These are phyloP conservation scores for Heliconius hortense DNA, from an alignment of 2,888 invertebrate genomes.

Conservation along the genomic window DNA sequence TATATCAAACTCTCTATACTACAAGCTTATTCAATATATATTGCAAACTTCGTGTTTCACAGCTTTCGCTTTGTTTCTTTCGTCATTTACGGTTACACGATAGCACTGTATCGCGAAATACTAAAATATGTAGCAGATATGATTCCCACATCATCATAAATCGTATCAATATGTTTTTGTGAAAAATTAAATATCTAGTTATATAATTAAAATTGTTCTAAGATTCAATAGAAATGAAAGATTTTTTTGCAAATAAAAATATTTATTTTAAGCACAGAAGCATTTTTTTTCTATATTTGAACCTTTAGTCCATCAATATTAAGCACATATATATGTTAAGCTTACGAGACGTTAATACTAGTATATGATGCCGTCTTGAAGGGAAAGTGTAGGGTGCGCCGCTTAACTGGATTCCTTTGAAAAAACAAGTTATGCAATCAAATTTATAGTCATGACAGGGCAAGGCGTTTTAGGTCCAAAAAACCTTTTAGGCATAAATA, in stretches of 20 bases:
- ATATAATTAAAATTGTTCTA: too few species aligned
- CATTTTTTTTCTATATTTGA: not conserved
- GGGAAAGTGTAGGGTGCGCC: constrained; percentile 41
- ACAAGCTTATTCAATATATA: constrained; percentile 28
- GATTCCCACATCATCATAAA: too few species aligned
- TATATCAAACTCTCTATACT: constrained; percentile 20
- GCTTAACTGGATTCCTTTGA: constrained; percentile 40
- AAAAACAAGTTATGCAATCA: constrained; percentile 35
- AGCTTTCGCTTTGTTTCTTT: constrained; percentile 32
- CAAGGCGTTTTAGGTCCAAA: constrained; percentile 10
- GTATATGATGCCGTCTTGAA: constrained; percentile 28
- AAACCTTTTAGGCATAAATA: not conserved
- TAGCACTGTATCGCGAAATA: not conserved
- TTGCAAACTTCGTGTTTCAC: constrained; percentile 30
- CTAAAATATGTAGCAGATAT: not conserved
- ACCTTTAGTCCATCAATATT: not conserved
- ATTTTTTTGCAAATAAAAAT: too few species aligned
- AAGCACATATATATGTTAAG: constrained; percentile 10
- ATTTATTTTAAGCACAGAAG: too few species aligned
- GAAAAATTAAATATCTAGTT: too few species aligned
- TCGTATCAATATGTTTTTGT: too few species aligned
- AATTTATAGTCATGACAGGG: constrained; percentile 33
- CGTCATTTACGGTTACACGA: not conserved
- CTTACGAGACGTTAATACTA: constrained; percentile 22
- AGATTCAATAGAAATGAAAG: too few species aligned